Evolutionary conservation across 2,797 vertebrate species (phyloP).

Genomic region (Falco novaeseelandiae): DNA sequence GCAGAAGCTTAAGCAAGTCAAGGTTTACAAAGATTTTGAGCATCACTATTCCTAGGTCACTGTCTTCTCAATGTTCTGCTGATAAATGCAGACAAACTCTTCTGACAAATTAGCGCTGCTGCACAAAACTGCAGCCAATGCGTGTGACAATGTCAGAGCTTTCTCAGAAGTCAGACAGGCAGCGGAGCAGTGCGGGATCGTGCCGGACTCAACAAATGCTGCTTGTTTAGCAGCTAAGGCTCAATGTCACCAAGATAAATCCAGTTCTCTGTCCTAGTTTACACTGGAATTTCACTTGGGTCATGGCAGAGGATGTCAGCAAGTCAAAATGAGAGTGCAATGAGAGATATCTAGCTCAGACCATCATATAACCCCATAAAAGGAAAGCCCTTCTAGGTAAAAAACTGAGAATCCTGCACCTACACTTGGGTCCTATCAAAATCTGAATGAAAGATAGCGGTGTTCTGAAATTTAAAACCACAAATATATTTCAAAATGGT

Average conservation of each 20-base stretch:
- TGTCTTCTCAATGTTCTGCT: background rate
- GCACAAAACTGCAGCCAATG: background rate
- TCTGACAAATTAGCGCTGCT: background rate
- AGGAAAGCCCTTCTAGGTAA: background rate
- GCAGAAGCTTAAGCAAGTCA: background rate
- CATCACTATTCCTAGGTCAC: background rate
- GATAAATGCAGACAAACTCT: background rate
- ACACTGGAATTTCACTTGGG: background rate
- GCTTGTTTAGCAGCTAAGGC: background rate
- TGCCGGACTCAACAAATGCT: fast-evolving
- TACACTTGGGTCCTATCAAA: background rate
- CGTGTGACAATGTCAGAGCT: background rate
- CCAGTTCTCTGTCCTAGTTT: background rate
- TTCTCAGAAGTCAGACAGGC: background rate
- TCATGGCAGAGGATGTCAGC: background rate
- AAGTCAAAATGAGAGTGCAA: background rate
- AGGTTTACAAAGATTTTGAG: background rate
- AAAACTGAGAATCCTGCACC: background rate
- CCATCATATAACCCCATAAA: background rate
- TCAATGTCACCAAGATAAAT: background rate
- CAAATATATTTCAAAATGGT: background rate
- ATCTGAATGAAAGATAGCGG: background rate
- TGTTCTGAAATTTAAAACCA: background rate
- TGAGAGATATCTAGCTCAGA: background rate
- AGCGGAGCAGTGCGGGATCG: background rate